Conservation (phyloP, 2,888 invertebrate genomes). For the Gasteruption jaculator region DNA sequence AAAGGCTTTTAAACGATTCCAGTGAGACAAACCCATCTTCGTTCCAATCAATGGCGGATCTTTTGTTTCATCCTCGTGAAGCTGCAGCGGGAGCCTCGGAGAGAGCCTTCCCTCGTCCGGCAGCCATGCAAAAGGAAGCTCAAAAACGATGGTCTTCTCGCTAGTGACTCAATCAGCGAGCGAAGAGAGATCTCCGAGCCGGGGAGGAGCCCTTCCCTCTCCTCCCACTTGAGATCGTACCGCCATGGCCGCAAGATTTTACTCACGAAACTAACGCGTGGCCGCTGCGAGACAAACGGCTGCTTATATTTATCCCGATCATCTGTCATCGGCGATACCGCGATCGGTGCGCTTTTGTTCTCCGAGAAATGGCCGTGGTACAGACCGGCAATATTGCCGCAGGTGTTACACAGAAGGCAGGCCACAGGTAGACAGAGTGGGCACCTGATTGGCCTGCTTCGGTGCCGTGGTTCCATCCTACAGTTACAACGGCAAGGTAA, state of each 20-base stretch:
- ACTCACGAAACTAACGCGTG: too few species aligned
- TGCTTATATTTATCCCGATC: too few species aligned
- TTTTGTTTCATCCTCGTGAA: conserved; percentile 35
- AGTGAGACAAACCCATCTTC: conserved; percentile 38
- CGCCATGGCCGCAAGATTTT: too few species aligned
- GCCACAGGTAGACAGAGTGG: conserved; percentile 44
- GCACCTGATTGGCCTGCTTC: conserved; percentile 47
- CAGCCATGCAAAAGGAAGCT: too few species aligned
- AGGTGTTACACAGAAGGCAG: conserved; percentile 44
- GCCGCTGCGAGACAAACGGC: too few species aligned
- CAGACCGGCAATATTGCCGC: conserved; percentile 36
- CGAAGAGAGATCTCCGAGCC: conserved; percentile 18
- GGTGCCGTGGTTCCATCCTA: conserved; percentile 41
- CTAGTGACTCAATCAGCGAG: conserved; percentile 42
- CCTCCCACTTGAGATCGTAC: too few species aligned
- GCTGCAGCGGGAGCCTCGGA: too few species aligned
- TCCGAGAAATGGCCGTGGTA: conserved; percentile 20
- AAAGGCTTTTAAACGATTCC: conserved; percentile 47
- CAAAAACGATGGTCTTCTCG: too few species aligned
- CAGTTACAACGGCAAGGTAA: conserved; percentile 32
- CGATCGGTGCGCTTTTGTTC: background rate
- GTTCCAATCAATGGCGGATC: conserved; percentile 34
- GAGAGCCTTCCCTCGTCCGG: too few species aligned
- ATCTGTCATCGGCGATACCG: too few species aligned
- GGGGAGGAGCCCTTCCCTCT: too few species aligned